Conservation (phyloP, 1,140 invertebrate genomes). For the Hylyphantes graminicola region DNA sequence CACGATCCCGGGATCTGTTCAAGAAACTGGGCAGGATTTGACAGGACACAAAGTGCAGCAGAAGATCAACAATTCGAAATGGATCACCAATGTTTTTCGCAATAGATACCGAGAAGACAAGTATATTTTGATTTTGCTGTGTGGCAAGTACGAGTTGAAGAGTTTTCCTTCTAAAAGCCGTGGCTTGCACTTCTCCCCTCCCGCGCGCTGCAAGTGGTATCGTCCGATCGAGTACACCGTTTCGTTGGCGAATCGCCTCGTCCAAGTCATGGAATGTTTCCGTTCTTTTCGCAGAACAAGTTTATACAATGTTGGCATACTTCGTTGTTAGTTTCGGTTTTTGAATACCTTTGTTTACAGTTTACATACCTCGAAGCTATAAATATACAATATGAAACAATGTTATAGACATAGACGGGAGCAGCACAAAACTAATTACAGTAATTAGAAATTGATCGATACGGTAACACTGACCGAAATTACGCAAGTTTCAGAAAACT, state of each 20-base stretch:
- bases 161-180: background rate
- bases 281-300: background rate
- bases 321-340: background rate
- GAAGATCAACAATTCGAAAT: background rate
- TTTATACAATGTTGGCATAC: background rate
- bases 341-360: background rate
- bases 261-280: background rate
- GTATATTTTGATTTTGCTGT: slow-evolving; percentile 1
- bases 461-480: too few species aligned
- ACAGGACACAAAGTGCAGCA: background rate
- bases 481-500: too few species aligned
- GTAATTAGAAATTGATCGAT: too few species aligned
- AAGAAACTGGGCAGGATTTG: background rate
- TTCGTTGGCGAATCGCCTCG: background rate
- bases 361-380: background rate
- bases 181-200: background rate
- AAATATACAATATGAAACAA: background rate
- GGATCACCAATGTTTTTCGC: background rate
- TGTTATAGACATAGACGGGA: too few species aligned
- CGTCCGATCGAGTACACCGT: slow-evolving; percentile 27
- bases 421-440: too few species aligned
- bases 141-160: slow-evolving; percentile 14
- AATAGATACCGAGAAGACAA: background rate
- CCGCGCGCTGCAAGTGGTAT: background rate
- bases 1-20: background rate